These are phyloP conservation scores for Caenorhabditis angaria DNA, from an alignment of 2,888 invertebrate species.

Conservation along the genomic window DNA sequence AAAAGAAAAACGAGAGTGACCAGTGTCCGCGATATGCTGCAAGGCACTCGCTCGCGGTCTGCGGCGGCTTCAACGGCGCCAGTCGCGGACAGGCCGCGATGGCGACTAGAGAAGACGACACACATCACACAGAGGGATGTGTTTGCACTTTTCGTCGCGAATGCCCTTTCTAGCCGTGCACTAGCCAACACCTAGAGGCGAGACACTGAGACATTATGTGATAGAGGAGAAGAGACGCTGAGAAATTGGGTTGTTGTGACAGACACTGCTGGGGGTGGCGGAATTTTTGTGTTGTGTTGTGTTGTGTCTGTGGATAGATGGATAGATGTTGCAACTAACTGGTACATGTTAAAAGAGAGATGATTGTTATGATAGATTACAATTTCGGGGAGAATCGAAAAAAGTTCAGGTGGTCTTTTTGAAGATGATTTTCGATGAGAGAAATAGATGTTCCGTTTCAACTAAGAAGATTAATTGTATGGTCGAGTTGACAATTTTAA, in stretches of 20 bases:
- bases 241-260: neutral
- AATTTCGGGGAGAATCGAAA: too few relatives aligned
- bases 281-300: neutral
- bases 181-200: constrained; percentile 5
- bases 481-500: too few relatives aligned
- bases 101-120: neutral
- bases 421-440: too few relatives aligned
- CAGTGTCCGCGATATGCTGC: neutral
- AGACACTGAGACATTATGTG: neutral
- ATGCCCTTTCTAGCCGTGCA: constrained; percentile 20
- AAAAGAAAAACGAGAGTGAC: neutral
- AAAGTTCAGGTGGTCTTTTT: too few relatives aligned
- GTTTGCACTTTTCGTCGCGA: neutral
- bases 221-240: neutral
- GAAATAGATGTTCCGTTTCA: too few relatives aligned
- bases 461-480: too few relatives aligned
- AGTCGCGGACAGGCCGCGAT: constrained; percentile 42
- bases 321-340: neutral
- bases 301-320: too few relatives aligned
- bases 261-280: constrained; percentile 1
- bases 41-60: neutral
- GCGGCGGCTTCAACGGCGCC: constrained; percentile 11
- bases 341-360: too few relatives aligned
- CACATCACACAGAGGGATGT: constrained; percentile 11
- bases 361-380: too few relatives aligned